Base-by-base conservation (phyloP, 2,797 vertebrate genomes). In the Diplodus puntazzo region DNA sequence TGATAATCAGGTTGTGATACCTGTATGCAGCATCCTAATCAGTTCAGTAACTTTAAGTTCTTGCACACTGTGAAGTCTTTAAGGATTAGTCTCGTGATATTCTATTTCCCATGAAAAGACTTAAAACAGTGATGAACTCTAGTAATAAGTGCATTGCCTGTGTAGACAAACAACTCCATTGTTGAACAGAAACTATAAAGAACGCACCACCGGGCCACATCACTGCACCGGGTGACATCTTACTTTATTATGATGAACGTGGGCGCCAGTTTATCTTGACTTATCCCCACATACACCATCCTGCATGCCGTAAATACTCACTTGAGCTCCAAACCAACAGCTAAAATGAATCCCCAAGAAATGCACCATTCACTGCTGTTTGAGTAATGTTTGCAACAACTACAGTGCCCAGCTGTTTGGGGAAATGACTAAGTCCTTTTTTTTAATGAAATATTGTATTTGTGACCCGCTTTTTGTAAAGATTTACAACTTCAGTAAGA, bases 331-430 rank as follows among this genome's bases (percentile, higher is more conserved):
- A 48, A 62, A 74, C n/a, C 50, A 27, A 25, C 34, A 27, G 50
- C 45, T 53, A 11, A 67, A 78, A 66, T 61, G 9, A 60, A 18
- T 42, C 25, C 30, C 10, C 11, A 18, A 27, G 61, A 65, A 78
- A 50, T n/a, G 7, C 5, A 18, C 4, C 55, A 39, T 45, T 50
- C 25, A 57, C 25, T 52, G 18, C 16, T 18, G 42, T 64, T 48
- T 70, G 30, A 50, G 5, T 52, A 53, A 75, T 18, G 9, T 25
- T 14, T 1, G 34, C n/a, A 11, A 57, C 65, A 59, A 54, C 48
- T n/a, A 45, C 43, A 57, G 25, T 20, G 17, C 27, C 43, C 45
- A 52, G 58, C 34, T 39, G 27, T 61, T 68, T 75, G 9, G 23
- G 18, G 23, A 48, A 75, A 68, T 1, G 10, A 63, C 23, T 27